These are phyloP conservation scores for Venustaconcha ellipsiformis DNA, from an alignment of 1,140 invertebrate genomes.

Conservation along the genomic window DNA sequence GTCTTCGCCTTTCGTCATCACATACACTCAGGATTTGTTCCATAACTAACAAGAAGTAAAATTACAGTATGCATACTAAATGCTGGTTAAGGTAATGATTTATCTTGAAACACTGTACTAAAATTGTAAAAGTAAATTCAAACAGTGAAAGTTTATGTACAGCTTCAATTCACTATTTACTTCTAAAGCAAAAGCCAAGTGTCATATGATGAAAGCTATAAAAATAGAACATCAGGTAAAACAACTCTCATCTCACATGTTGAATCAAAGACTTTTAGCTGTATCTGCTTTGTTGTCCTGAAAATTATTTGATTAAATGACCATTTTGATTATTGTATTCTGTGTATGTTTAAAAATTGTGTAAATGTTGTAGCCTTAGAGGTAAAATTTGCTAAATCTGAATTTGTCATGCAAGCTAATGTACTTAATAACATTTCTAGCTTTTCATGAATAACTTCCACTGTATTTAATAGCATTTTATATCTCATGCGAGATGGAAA, in stretches of 20 bases:
- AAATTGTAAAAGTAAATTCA: not conserved
- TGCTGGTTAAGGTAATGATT: not conserved
- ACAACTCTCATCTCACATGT: too few relatives aligned
- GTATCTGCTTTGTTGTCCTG: too few relatives aligned
- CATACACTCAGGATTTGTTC: slow-evolving; percentile 31
- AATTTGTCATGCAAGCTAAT: not conserved
- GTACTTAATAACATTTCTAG: not conserved
- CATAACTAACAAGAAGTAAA: slow-evolving; percentile 25
- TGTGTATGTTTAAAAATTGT: too few relatives aligned
- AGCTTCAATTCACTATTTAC: not conserved
- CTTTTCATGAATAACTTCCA: not conserved
- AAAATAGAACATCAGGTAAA: too few relatives aligned
- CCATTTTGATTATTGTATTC: too few relatives aligned
- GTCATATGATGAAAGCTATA: not conserved
- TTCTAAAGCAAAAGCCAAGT: not conserved
- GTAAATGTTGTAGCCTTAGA: too few relatives aligned
- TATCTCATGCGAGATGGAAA: not conserved
- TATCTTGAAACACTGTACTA: not conserved
- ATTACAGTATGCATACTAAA: not conserved
- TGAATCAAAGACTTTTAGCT: too few relatives aligned
- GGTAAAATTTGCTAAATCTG: not conserved
- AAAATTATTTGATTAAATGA: too few relatives aligned
- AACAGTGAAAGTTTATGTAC: not conserved
- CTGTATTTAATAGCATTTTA: not conserved
- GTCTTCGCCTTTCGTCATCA: slow-evolving; percentile 30